phyloP scores from a whole-genome alignment of 2,113 vertebrate species.

The Poeciliopsis occidentalis region DNA sequence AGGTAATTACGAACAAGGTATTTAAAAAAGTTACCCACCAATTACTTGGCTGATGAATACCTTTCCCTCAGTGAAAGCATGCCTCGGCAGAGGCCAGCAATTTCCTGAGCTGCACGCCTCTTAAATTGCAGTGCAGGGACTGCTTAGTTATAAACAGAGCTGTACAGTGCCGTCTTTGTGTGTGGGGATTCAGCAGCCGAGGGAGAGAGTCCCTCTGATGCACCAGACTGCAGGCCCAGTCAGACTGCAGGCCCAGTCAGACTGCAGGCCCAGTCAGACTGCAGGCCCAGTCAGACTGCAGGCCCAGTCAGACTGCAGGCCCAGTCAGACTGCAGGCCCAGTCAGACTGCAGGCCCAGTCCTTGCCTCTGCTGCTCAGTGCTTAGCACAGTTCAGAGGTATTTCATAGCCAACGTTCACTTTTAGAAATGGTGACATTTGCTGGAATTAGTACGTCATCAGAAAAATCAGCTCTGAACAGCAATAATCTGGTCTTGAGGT shows the following conservation, averaged over 20 bases:
- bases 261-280: no score
- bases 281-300: no score
- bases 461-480: no score
- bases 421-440: neutral
- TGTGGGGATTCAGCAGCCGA: slow-evolving; percentile 56
- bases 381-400: slow-evolving; percentile 25
- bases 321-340: slow-evolving; percentile 4
- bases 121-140: slow-evolving; percentile 93
- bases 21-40: slow-evolving; percentile 90
- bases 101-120: slow-evolving; percentile 95
- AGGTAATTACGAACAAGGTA: slow-evolving; percentile 96
- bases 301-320: neutral
- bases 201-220: slow-evolving; percentile 77
- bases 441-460: neutral
- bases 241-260: neutral
- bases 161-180: slow-evolving; percentile 92
- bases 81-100: slow-evolving; percentile 89
- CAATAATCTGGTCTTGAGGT: neutral
- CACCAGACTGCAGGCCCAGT: slow-evolving; percentile 68
- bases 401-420: neutral
- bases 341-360: slow-evolving; percentile 17
- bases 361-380: slow-evolving; percentile 46
- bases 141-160: slow-evolving; percentile 82
- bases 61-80: slow-evolving; percentile 93
- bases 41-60: slow-evolving; percentile 93